Evolutionary conservation across 2,888 invertebrate species (phyloP).

Genomic region (Nymphalis polychloros): DNA sequence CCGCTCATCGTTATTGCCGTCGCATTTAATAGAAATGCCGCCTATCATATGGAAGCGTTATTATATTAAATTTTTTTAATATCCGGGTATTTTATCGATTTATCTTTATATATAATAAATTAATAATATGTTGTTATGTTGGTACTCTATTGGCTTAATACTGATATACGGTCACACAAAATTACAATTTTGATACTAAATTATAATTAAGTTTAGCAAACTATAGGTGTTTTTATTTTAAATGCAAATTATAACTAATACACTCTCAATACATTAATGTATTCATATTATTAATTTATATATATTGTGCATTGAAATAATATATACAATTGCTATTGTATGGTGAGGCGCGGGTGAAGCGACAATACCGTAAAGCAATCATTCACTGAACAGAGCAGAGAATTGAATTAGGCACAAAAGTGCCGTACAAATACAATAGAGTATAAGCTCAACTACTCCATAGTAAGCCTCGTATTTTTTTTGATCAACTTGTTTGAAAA

Average conservation of each 20-base stretch:
- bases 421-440: conserved; percentile 71
- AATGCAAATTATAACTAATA: too few relatives aligned
- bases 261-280: too few relatives aligned
- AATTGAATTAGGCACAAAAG: conserved; percentile 80
- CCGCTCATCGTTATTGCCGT: conserved; percentile 7
- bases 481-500: conserved; percentile 24
- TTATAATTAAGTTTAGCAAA: too few relatives aligned
- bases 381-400: conserved; percentile 73
- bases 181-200: too few relatives aligned
- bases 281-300: too few relatives aligned
- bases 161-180: too few relatives aligned
- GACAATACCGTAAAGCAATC: conserved; percentile 59
- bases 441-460: conserved; percentile 47
- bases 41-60: not conserved
- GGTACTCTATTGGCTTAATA: not conserved
- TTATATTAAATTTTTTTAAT: not conserved
- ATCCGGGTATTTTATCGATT: not conserved
- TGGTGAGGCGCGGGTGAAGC: not conserved
- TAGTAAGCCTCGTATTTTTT: conserved; percentile 36
- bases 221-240: too few relatives aligned
- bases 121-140: not conserved
- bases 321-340: not conserved
- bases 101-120: too few relatives aligned
- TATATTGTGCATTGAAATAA: too few relatives aligned
- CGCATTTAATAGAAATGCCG: not conserved